Evolutionary conservation across 64 coral and sea anemone genomes (phyloP).

Genomic region (Stichodactyla helianthus): DNA sequence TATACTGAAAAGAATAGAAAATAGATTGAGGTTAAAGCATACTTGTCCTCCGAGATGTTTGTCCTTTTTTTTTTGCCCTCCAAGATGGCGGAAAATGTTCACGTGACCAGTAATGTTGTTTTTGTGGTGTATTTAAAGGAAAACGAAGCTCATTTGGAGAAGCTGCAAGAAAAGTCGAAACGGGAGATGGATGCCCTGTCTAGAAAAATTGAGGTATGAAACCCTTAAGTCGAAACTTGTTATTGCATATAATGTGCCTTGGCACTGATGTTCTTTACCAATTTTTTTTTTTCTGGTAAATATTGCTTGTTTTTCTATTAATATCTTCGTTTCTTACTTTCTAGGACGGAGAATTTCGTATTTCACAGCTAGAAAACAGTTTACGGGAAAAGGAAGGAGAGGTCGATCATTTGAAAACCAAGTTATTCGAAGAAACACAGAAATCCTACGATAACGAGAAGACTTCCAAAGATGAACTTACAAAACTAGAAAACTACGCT

Average conservation of each 20-base stretch:
- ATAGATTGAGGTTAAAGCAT: too few species aligned
- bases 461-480: constrained; percentile 40
- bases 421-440: constrained; percentile 75
- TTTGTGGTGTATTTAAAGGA: constrained; percentile 23
- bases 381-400: constrained; percentile 62
- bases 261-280: neutral
- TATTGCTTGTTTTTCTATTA: neutral
- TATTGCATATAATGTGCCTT: neutral
- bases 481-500: constrained; percentile 47
- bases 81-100: too few species aligned
- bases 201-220: constrained; percentile 34
- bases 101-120: neutral
- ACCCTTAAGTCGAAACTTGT: neutral
- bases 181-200: constrained; percentile 37
- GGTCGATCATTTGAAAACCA: constrained; percentile 51
- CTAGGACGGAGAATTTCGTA: constrained; percentile 63
- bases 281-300: neutral
- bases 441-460: constrained; percentile 60
- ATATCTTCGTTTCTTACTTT: neutral
- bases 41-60: too few species aligned
- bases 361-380: constrained; percentile 59
- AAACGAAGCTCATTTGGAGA: constrained; percentile 33
- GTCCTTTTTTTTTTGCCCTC: too few species aligned
- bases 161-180: constrained; percentile 31
- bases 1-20: too few species aligned